Evolutionary conservation across 1,140 invertebrate genomes (phyloP).

Genomic region (Stenopsyche tienmushanensis): DNA sequence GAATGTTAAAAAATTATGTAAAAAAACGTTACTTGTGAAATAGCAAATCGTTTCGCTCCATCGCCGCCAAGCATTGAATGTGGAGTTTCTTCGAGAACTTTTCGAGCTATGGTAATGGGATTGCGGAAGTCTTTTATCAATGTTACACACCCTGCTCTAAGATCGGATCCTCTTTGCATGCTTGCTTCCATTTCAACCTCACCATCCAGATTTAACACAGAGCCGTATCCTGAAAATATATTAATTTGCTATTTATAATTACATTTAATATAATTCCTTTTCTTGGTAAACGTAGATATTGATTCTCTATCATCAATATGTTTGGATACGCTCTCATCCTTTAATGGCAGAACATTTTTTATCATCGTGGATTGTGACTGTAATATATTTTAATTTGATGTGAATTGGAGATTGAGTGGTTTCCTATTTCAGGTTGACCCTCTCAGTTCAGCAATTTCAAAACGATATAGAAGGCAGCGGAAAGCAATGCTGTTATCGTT

Average conservation of each 20-base stretch:
- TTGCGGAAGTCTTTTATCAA: slow-evolving; percentile 69
- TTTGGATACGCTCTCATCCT: too few relatives aligned
- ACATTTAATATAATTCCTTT: not conserved
- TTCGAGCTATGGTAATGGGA: slow-evolving; percentile 71
- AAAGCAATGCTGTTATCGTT: too few relatives aligned
- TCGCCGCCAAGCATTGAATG: slow-evolving; percentile 70
- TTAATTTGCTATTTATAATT: not conserved
- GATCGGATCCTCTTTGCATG: slow-evolving; percentile 68
- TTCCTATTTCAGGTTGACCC: too few relatives aligned
- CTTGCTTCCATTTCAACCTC: slow-evolving; percentile 81
- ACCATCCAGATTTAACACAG: slow-evolving; percentile 57
- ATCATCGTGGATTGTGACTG: too few relatives aligned
- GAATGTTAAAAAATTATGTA: slow-evolving; percentile 1
- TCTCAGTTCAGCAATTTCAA: too few relatives aligned
- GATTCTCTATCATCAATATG: too few relatives aligned
- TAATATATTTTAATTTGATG: too few relatives aligned
- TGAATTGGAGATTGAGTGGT: too few relatives aligned
- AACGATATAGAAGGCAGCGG: too few relatives aligned
- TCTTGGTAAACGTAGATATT: not conserved
- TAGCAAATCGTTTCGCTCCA: slow-evolving; percentile 73
- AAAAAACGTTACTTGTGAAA: slow-evolving; percentile 25
- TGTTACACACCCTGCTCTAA: slow-evolving; percentile 62
- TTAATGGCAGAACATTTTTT: too few relatives aligned
- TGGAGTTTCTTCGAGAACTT: slow-evolving; percentile 73
- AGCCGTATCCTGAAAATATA: slow-evolving; percentile 53